Evolutionary conservation across 1,140 invertebrate species (phyloP).

Genomic region (Hormaphis cornu): DNA sequence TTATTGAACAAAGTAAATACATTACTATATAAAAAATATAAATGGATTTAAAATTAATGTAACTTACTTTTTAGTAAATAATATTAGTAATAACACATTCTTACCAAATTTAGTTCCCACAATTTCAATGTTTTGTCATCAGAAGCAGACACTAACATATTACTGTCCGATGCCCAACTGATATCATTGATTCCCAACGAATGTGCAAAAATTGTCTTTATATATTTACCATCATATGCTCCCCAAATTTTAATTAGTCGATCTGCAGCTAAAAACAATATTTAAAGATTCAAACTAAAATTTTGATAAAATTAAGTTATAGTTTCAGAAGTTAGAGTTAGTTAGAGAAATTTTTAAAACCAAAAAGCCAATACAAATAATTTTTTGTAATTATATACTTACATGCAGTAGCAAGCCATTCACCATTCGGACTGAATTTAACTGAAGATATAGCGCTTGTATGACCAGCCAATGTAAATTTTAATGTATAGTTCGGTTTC

Average conservation of each 20-base stretch:
- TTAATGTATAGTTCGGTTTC: constrained; percentile 93
- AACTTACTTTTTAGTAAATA: constrained; percentile 33
- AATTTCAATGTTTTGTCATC: constrained; percentile 99
- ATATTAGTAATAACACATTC: constrained; percentile 38
- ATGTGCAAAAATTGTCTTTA: constrained; percentile 95
- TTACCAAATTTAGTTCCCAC: constrained; percentile 89
- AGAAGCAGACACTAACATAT: constrained; percentile 89
- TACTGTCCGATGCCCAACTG: constrained; percentile 95
- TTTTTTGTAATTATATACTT: too few species aligned
- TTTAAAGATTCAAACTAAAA: too few species aligned
- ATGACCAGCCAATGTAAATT: constrained; percentile 94
- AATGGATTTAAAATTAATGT: too few species aligned
- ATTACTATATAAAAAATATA: too few species aligned
- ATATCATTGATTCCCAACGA: constrained; percentile 98
- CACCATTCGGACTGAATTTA: constrained; percentile 98
- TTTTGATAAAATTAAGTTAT: too few species aligned
- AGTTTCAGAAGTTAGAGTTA: too few species aligned
- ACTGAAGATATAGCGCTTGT: constrained; percentile 98
- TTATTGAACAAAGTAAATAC: too few species aligned
- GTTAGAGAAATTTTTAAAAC: too few species aligned
- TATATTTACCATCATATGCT: constrained; percentile 97
- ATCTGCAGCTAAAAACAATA: constrained; percentile 61
- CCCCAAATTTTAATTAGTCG: constrained; percentile 99
- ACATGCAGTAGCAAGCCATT: constrained; percentile 97
- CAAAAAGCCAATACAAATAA: too few species aligned